Percentiles rank a stretch among this genome's conserved stretches.
These are phyloP conservation scores for Crossaster papposus DNA, from an alignment of 53 echinoderm and acorn worm species.

Conservation along the genomic window DNA sequence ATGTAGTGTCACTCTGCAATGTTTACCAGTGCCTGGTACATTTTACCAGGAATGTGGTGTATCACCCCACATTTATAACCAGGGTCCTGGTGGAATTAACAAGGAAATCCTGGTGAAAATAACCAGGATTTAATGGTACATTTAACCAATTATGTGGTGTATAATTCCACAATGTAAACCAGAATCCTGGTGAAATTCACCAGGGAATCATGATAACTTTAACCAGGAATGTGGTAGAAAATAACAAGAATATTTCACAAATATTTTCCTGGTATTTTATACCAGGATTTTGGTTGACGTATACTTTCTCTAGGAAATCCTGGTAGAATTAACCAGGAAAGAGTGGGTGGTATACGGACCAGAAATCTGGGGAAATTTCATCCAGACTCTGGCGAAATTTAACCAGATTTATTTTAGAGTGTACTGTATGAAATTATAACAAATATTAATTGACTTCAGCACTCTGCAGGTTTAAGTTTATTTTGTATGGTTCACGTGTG, in stretches of 20 bases:
- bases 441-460: no score
- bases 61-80: conserved; percentile 10
- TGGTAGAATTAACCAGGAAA: conserved; percentile 22
- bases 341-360: conserved; percentile 24
- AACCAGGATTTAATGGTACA: background rate
- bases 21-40: conserved; percentile 27
- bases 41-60: conserved; percentile 5
- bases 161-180: conserved; percentile 22
- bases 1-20: background rate
- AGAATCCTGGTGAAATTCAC: conserved; percentile 15
- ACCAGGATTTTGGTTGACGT: conserved; percentile 3
- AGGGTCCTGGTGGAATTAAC: conserved; percentile 30
- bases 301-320: conserved; percentile 10
- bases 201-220: conserved; percentile 28
- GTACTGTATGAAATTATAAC: no score
- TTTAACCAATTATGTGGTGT: background rate
- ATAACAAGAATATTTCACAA: background rate
- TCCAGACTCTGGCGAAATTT: conserved; percentile 14
- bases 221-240: conserved; percentile 25
- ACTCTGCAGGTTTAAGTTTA: no score
- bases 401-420: conserved; percentile 4
- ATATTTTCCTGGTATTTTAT: background rate
- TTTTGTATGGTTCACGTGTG: no score
- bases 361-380: conserved; percentile 18
- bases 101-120: background rate